A percentile compares a stretch with the other conserved stretches of the same genome.
These are phyloP conservation scores for Circaetus cinerascens DNA, from an alignment of 2,113 vertebrate genomes.

Conservation along the genomic window DNA sequence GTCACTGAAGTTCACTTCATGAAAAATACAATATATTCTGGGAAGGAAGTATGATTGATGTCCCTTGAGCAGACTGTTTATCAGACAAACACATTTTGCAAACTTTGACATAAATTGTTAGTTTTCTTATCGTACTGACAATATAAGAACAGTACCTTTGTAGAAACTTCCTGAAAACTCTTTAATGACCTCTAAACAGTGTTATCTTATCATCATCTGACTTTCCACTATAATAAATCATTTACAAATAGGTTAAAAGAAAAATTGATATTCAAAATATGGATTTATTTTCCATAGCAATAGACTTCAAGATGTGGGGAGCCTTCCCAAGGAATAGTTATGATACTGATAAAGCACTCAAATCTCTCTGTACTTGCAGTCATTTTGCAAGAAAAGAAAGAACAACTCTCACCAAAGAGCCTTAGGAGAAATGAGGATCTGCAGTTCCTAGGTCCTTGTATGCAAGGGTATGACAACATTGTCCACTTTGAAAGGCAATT, in stretches of 20 bases:
- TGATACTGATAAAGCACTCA: conserved; percentile 59
- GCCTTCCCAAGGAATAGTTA: conserved; percentile 27
- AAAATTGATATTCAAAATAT: conserved; percentile 72
- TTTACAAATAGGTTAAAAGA: conserved; percentile 75
- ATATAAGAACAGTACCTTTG: conserved; percentile 67
- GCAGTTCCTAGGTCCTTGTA: background rate
- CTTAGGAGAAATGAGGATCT: background rate
- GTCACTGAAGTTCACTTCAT: conserved; percentile 76
- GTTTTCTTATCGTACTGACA: conserved; percentile 77
- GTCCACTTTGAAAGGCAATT: background rate
- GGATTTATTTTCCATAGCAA: conserved; percentile 72
- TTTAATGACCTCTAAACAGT: conserved; percentile 83
- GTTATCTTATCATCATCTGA: conserved; percentile 81
- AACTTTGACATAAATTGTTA: conserved; percentile 84
- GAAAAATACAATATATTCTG: conserved; percentile 75
- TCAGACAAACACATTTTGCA: conserved; percentile 81
- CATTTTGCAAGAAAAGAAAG: conserved; percentile 27
- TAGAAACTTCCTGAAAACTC: conserved; percentile 77
- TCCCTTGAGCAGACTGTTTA: conserved; percentile 76
- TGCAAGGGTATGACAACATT: background rate
- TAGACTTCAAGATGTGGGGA: conserved; percentile 55
- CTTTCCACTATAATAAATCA: conserved; percentile 79
- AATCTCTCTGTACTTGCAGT: background rate
- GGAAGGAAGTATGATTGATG: conserved; percentile 78
- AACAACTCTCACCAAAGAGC: background rate